Evolutionary conservation across 2,888 invertebrate species (phyloP).

Genomic region (Baronia brevicornis): DNA sequence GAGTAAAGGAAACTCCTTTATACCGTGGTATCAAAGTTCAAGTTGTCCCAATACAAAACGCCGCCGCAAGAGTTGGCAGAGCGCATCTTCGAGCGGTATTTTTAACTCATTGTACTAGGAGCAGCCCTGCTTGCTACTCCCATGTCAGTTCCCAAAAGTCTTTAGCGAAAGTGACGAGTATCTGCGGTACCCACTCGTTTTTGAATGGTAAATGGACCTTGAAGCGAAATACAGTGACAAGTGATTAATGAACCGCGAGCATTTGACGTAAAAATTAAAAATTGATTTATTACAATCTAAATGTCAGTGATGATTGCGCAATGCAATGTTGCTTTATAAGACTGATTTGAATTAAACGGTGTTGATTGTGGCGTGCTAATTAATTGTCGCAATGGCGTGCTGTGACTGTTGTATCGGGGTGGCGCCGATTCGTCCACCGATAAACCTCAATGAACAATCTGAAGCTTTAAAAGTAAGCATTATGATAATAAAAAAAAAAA

Average conservation of each 20-base stretch:
- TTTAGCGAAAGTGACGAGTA: conserved; percentile 63
- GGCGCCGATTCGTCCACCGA: conserved; percentile 83
- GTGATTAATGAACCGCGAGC: conserved; percentile 25
- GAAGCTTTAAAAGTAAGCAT: conserved; percentile 84
- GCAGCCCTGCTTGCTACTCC: conserved; percentile 62
- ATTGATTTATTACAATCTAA: conserved; percentile 22
- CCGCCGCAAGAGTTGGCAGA: conserved; percentile 64
- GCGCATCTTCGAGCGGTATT: conserved; percentile 73
- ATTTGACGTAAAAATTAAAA: conserved; percentile 25
- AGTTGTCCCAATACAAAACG: conserved; percentile 56
- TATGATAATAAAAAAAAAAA: conserved; percentile 5
- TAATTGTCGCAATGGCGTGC: conserved; percentile 69
- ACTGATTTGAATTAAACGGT: conserved; percentile 34
- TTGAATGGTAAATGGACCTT: conserved; percentile 25
- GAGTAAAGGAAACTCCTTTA: conserved; percentile 26
- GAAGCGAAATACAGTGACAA: conserved; percentile 20
- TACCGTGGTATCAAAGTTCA: conserved; percentile 58
- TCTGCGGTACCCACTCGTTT: conserved; percentile 21
- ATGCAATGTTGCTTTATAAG: conserved; percentile 36
- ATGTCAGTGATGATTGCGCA: conserved; percentile 49
- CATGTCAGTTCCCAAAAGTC: conserved; percentile 51
- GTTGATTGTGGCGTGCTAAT: conserved; percentile 43
- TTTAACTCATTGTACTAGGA: conserved; percentile 72
- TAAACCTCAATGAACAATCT: conserved; percentile 82
- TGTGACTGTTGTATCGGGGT: conserved; percentile 81